Evolutionary conservation across 2,888 invertebrate genomes (phyloP), one percentile per base, ranked within the genome.

Genomic region (Aethes cnicana): DNA sequence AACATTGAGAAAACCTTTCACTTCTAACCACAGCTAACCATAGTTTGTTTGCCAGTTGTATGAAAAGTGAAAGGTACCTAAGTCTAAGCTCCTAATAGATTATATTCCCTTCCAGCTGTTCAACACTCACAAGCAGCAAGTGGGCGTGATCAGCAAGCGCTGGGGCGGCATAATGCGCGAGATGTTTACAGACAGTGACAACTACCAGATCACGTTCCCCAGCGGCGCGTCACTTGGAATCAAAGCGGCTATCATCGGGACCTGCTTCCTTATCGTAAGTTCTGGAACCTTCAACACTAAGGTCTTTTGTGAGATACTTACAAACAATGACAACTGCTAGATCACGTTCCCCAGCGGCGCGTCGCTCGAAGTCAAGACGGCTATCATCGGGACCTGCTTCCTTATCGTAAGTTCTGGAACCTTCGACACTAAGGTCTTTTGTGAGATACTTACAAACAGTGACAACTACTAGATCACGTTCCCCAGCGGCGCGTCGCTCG

Each of bases 101-200:
- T n/a, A n/a, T n/a, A n/a, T n/a, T n/a, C n/a, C n/a, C n/a, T 61
- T 64, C n/a, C 64, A 81, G 81, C 37, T 81, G 11, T 72, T 71
- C 47, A 63, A 65, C 0, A 47, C 25, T 0, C 58, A 66, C 23
- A 75, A 77, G 63, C 37, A 59, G 47, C 64, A 63, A n/a, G 58
- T 79, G 3, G 80, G 79, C 25, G 64, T 61, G 46, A 77, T 81
- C 56, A 53, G 62, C 21, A 76, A 72, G 63, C 59, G 63, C 32
- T 74, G 74, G 75, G 57, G 64, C 32, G 70, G 73, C 0, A 11
- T 56, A 6, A 14, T 49, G 33, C 60, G 65, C 7, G 68, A 67
- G 55, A 9, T 59, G 47, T 48, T 66, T 32, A 55, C 57, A 1
- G 49, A 59, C 20, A 52, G 57, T 0, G 74, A 77, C 54, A 57